Evolutionary conservation across 2,797 vertebrate genomes (phyloP).

Genomic region (Dryobates pubescens): DNA sequence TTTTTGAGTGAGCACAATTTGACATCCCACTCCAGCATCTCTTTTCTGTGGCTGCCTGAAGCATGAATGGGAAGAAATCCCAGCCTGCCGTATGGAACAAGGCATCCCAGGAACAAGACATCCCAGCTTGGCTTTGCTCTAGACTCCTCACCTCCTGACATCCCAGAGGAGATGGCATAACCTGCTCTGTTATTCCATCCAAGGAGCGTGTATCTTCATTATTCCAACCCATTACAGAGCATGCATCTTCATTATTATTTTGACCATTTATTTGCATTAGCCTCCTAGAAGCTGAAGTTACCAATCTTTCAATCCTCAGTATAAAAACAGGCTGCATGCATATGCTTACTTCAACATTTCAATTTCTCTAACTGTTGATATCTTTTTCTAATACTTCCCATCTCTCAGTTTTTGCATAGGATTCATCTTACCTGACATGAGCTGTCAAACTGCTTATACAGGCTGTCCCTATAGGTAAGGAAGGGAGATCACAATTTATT

Average conservation of each 20-base stretch:
- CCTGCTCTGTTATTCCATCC: background rate
- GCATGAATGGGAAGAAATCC: slow-evolving; percentile 58
- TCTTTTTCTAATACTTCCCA: background rate
- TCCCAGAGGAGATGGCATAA: background rate
- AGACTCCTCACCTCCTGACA: slow-evolving; percentile 1
- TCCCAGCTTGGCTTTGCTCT: slow-evolving; percentile 51
- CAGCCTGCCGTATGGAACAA: slow-evolving; percentile 26
- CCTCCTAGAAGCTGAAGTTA: slow-evolving; percentile 1
- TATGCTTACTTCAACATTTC: background rate
- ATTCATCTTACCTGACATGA: background rate
- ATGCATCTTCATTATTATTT: slow-evolving; percentile 9
- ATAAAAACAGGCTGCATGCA: background rate
- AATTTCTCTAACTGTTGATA: background rate
- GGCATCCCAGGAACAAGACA: slow-evolving; percentile 41
- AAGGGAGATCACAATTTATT: background rate
- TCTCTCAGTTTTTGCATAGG: background rate
- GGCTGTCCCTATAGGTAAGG: background rate
- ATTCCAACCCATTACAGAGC: background rate
- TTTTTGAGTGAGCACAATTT: slow-evolving; percentile 6
- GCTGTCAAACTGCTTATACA: background rate
- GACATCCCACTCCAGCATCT: accelerated
- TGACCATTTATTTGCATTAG: background rate
- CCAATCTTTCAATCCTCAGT: background rate
- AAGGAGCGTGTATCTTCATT: background rate
- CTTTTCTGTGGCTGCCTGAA: slow-evolving; percentile 45